These are phyloP conservation scores for Ormyrus thymus DNA, from an alignment of 2,888 invertebrate genomes.

Conservation along the genomic window DNA sequence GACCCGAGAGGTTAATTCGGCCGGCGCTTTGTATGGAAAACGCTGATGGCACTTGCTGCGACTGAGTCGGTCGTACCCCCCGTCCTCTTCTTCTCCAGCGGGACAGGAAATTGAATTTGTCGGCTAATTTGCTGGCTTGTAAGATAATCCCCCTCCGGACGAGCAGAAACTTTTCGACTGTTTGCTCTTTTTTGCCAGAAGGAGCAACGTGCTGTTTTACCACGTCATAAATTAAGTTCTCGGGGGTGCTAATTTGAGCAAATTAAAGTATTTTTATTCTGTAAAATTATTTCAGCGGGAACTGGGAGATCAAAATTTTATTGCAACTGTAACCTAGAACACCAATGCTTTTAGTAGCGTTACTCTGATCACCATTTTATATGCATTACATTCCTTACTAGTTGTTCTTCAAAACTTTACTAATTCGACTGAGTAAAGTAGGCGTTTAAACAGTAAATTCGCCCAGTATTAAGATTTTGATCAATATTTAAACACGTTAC, in stretches of 20 bases:
- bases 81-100: background rate
- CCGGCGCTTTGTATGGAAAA: constrained; percentile 45
- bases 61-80: background rate
- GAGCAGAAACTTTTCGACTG: background rate
- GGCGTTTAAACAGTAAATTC: too few relatives aligned
- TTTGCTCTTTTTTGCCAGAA: background rate
- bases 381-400: too few relatives aligned
- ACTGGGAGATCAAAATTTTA: too few relatives aligned
- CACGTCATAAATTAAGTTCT: background rate
- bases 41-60: constrained; percentile 37
- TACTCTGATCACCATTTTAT: too few relatives aligned
- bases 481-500: too few relatives aligned
- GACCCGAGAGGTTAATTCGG: constrained; percentile 34
- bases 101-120: constrained; percentile 49
- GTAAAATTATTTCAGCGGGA: too few relatives aligned
- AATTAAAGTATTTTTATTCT: too few relatives aligned
- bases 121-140: constrained; percentile 46
- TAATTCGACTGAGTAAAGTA: too few relatives aligned
- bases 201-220: background rate
- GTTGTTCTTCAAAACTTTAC: too few relatives aligned
- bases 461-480: too few relatives aligned
- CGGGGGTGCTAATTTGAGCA: background rate
- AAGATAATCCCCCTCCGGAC: constrained; percentile 30
- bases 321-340: too few relatives aligned
- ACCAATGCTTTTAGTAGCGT: too few relatives aligned